These are phyloP conservation scores for Magallana gigas DNA, from an alignment of 1,140 invertebrate genomes.

Conservation along the genomic window DNA sequence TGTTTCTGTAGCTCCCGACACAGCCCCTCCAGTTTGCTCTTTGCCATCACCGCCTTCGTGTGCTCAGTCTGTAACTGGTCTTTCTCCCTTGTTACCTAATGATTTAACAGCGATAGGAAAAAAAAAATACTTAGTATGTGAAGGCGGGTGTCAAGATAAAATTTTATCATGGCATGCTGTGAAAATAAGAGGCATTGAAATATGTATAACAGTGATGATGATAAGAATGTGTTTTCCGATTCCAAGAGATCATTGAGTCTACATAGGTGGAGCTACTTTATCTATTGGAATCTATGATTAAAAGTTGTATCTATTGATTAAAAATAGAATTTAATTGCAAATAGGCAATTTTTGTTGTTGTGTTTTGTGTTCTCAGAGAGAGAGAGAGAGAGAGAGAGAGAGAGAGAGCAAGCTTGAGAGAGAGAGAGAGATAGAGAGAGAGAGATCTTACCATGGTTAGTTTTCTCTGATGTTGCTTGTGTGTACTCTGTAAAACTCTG, in stretches of 20 bases:
- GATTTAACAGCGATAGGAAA: neutral
- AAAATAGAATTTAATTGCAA: too few relatives aligned
- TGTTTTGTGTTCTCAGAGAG: neutral
- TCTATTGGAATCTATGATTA: too few relatives aligned
- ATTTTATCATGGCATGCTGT: neutral
- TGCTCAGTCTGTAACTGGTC: conserved; percentile 90
- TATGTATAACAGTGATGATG: neutral
- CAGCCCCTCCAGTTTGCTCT: conserved; percentile 90
- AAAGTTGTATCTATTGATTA: too few relatives aligned
- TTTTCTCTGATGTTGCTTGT: conserved; percentile 76
- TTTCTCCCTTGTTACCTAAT: conserved; percentile 86
- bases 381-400: neutral
- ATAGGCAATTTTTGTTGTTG: too few relatives aligned
- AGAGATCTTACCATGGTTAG: conserved; percentile 69
- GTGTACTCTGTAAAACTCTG: conserved; percentile 83
- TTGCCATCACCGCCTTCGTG: conserved; percentile 89
- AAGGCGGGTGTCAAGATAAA: neutral
- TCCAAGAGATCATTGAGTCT: too few relatives aligned
- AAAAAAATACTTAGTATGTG: too few relatives aligned
- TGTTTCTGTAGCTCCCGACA: conserved; percentile 94
- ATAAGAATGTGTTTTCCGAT: neutral
- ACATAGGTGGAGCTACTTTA: too few relatives aligned
- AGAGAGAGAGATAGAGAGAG: neutral
- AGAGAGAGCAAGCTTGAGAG: neutral
- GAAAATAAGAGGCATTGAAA: neutral